Base-by-base conservation (phyloP, 1,140 invertebrate genomes). In the Solenopsis invicta region DNA sequence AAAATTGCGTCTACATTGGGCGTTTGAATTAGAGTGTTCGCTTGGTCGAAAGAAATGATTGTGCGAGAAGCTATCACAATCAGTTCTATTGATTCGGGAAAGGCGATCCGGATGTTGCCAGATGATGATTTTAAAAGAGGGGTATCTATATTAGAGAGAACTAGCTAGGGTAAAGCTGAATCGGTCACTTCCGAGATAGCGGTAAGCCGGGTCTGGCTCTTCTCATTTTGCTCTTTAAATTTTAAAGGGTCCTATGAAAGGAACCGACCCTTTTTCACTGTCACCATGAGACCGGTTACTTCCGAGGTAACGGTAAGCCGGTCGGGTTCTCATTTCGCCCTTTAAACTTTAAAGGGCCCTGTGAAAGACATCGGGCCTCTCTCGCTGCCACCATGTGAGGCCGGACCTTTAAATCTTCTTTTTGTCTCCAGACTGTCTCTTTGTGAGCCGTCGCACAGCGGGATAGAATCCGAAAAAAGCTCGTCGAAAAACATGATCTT, bases 261-360 rank as follows among this genome's bases (percentile, higher is more conserved):
- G 86, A 71, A 21, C 66, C 64, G 37, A 37, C 29, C 76, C 61
- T 18, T n/a, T 37, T 21, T 6, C n/a, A n/a, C 5, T 48, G 37
- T n/a, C 66, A 21, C 18, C 21, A 18, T 12, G 34, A 69, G 37
- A 6, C 41, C 41, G 66, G 66, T 5, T 41, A 41, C 41, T 41
- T 41, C 8, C 41, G 41, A 41, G 41, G 41, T 41, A 41, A 4
- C 41, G 41, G 29, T 29, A 29, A 29, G 29, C 29, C 29, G 29
- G 41, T 41, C 41, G 41, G 41, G 41, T 4, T 41, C 41, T 41
- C 41, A 41, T 41, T 41, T 41, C 41, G 41, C 61, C 80, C 78
- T 91, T 92, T 82, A 92, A 91, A 91, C 48, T 86, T 91, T 88
- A 90, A 89, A 78, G 45, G 59, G 76, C 81, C 75, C 69, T 75